These are phyloP conservation scores for Fregetta grallaria DNA, from an alignment of 2,113 vertebrate species.

Conservation along the genomic window DNA sequence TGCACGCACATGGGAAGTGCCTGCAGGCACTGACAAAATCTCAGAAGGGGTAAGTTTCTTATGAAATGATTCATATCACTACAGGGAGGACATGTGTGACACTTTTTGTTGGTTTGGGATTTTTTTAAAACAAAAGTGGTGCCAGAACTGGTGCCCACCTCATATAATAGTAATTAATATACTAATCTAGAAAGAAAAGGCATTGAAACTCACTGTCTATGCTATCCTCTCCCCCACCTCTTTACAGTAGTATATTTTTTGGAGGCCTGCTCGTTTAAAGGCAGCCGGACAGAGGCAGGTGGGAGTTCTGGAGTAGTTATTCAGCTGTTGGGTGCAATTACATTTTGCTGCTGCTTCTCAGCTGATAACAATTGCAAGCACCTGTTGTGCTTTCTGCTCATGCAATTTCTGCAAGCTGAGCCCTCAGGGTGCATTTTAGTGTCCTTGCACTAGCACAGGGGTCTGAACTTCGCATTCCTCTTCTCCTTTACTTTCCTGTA, in stretches of 20 bases:
- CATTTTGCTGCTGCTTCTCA: background rate
- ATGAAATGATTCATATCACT: background rate
- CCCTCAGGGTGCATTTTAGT: rapidly evolving
- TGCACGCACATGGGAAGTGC: rapidly evolving
- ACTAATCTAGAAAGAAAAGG: background rate
- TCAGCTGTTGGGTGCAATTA: background rate
- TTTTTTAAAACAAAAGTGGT: background rate
- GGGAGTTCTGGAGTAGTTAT: background rate
- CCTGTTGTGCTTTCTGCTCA: background rate
- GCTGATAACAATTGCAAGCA: background rate
- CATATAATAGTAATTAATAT: background rate
- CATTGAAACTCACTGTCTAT: background rate
- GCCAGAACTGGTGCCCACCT: background rate
- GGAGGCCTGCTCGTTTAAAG: background rate
- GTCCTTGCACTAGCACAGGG: background rate
- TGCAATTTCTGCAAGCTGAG: background rate
- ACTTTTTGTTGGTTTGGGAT: background rate
- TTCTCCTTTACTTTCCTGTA: rapidly evolving
- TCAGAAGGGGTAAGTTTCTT: background rate
- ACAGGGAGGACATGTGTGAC: rapidly evolving
- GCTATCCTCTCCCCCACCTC: rapidly evolving
- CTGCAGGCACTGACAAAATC: background rate
- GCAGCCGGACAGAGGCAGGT: background rate
- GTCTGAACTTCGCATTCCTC: rapidly evolving
- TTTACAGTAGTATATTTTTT: background rate